Base-by-base conservation (phyloP, 2,797 vertebrate species). In the Fundulus diaphanus region DNA sequence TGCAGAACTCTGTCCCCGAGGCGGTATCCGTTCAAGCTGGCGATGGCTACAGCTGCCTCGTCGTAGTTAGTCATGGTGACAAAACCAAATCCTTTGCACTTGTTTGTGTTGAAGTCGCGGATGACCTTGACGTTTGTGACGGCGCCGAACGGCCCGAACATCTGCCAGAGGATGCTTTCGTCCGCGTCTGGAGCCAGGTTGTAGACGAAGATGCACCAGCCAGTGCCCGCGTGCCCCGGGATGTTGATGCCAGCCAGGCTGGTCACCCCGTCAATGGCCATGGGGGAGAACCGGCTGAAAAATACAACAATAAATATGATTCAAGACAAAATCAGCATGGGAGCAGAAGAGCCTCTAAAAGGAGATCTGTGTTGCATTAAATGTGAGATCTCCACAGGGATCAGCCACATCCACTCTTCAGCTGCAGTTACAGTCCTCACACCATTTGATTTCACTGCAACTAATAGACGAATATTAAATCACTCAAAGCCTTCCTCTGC, bases 21-120 rank as follows among this genome's bases (percentile, higher is more conserved):
- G 84, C 98, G 97, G 78, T 99, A 99, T 94, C 98, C 98, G 78
- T 99, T 99, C 90, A 99, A 94, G 94, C 98, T 99, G 89, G 97
- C 97, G 85, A 99, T 99, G 77, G 98, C 98, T 95, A 99, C 98
- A 73, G 98, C 98, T 1, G 98, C 98, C 93, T 99, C 98, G 11
- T 99, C 98, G 75, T 99, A 99, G 96, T 99, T 99, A 88, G 98
- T 99, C 98, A 99, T 99, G 94, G 98, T 99, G 94, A 99, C 98
- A 94, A 99, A 99, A 91, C 98, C 98, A 94, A 99, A 99, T 91
- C 98, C 98, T 96, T 98, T 99, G 96, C 98, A 99, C 93, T 99
- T 99, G 95, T 99, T 99, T 92, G 98, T 99, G 94, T 97, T 99
- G 90, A 99, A 99, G 94, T 99, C 98, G 80, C 98, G 97, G 90